phyloP scores from a whole-genome alignment of 2,888 invertebrate genomes.

The Emmelina monodactyla region DNA sequence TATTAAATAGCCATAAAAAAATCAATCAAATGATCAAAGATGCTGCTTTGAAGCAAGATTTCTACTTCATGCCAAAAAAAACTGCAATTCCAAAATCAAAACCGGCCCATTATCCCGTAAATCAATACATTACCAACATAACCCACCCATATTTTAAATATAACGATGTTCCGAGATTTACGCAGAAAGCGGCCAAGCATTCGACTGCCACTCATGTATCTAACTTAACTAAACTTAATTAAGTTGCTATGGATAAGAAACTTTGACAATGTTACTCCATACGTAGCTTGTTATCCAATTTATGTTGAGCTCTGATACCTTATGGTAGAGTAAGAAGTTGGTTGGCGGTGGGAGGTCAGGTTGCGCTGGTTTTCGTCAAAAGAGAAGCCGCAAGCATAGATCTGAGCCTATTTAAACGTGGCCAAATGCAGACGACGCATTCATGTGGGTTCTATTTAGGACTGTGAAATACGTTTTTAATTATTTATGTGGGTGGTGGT shows the following conservation, averaged over 20 bases:
- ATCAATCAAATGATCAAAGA: too few species aligned
- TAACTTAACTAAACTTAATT: conserved; percentile 64
- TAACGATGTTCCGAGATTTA: conserved; percentile 57
- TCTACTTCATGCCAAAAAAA: too few species aligned
- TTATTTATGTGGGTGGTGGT: too few species aligned
- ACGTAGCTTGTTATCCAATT: conserved; percentile 42
- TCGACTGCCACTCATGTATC: conserved; percentile 65
- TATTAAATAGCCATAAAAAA: too few species aligned
- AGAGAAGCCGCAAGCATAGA: conserved; percentile 56
- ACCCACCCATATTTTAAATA: conserved; percentile 59
- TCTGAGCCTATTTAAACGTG: conserved; percentile 60
- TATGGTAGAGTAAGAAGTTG: not conserved
- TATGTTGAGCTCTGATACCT: conserved; percentile 22
- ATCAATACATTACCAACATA: too few species aligned
- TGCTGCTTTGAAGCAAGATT: too few species aligned
- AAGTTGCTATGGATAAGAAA: conserved; percentile 60
- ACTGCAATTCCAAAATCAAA: not conserved
- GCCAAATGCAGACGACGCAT: conserved; percentile 26
- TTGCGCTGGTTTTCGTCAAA: conserved; percentile 28
- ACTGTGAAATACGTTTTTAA: too few species aligned
- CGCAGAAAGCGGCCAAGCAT: conserved; percentile 45
- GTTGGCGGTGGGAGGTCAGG: conserved; percentile 16
- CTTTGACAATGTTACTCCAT: conserved; percentile 62
- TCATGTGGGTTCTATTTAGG: not conserved
- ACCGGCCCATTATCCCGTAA: too few species aligned